Percentiles rank a stretch among this genome's conserved stretches.
Evolutionary conservation across 1,140 invertebrate species (phyloP).

Genomic region (Dreissena polymorpha): DNA sequence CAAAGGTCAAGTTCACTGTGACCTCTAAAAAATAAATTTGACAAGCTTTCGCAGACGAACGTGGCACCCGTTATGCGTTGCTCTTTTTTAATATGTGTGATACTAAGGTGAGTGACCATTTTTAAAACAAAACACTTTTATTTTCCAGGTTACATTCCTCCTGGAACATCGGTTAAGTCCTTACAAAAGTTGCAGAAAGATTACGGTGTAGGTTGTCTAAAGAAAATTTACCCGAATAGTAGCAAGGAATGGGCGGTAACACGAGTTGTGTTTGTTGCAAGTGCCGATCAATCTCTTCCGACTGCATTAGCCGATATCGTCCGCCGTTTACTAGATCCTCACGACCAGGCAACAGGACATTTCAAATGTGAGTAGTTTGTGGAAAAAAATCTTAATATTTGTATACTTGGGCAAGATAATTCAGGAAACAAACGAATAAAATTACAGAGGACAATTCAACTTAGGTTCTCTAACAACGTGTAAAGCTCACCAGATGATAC

Average conservation of each 20-base stretch:
- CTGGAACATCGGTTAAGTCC: background rate
- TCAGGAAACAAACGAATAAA: background rate
- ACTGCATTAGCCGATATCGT: background rate
- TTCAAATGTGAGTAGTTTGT: conserved; percentile 11
- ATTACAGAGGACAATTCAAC: too few relatives aligned
- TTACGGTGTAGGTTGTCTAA: background rate
- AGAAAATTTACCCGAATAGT: background rate
- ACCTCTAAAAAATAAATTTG: too few relatives aligned
- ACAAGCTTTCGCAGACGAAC: too few relatives aligned
- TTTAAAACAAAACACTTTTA: too few relatives aligned
- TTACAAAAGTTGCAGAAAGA: conserved; percentile 11
- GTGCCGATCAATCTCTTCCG: background rate
- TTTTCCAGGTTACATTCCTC: conserved; percentile 22
- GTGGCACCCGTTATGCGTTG: too few relatives aligned
- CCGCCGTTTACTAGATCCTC: background rate
- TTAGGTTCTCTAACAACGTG: too few relatives aligned
- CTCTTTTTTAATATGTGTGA: too few relatives aligned
- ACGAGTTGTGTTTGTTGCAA: conserved; percentile 22
- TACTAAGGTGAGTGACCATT: too few relatives aligned
- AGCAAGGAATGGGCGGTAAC: background rate
- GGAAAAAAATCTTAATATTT: background rate
- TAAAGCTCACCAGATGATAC: too few relatives aligned
- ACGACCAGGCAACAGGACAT: background rate
- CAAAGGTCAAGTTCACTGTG: too few relatives aligned
- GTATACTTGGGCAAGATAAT: background rate